Evolutionary conservation across 2,797 vertebrate species (phyloP).

Genomic region (Synaphobranchus kaupii): DNA sequence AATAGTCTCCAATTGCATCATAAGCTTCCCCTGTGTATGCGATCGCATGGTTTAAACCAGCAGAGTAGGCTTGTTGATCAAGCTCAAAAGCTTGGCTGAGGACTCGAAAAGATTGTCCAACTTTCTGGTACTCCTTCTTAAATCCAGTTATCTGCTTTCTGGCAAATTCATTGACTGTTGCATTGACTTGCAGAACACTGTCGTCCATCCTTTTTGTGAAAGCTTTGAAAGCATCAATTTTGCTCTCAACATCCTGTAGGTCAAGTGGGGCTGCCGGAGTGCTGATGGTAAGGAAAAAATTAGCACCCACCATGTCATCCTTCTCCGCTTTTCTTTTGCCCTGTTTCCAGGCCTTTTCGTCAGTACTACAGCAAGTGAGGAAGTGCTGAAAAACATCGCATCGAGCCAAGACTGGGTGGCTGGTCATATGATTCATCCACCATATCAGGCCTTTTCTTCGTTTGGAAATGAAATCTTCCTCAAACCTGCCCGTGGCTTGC

Average conservation of each 20-base stretch:
- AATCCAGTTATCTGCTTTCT: slow-evolving; percentile 95
- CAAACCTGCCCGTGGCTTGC: slow-evolving; percentile 95
- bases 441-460: slow-evolving; percentile 90
- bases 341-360: slow-evolving; percentile 96
- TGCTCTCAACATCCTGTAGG: slow-evolving; percentile 93
- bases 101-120: slow-evolving; percentile 89
- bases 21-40: slow-evolving; percentile 92
- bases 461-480: slow-evolving; percentile 98
- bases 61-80: slow-evolving; percentile 90
- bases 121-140: slow-evolving; percentile 97
- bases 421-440: slow-evolving; percentile 99
- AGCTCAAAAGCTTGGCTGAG: slow-evolving; percentile 95
- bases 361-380: slow-evolving; percentile 88
- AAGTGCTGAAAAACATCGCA: slow-evolving; percentile 98
- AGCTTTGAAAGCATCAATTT: slow-evolving; percentile 90
- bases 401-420: slow-evolving; percentile 89
- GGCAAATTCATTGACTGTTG: slow-evolving; percentile 87
- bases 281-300: slow-evolving; percentile 96
- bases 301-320: slow-evolving; percentile 96
- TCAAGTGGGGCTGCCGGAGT: slow-evolving; percentile 80
- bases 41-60: slow-evolving; percentile 90
- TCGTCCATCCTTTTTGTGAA: slow-evolving; percentile 98
- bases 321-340: slow-evolving; percentile 96
- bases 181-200: slow-evolving; percentile 87
- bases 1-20: slow-evolving; percentile 91